Percentiles rank a stretch among this genome's conserved stretches.
phyloP scores from a whole-genome alignment of 2,888 invertebrate genomes.

The Agrotis clavis region DNA sequence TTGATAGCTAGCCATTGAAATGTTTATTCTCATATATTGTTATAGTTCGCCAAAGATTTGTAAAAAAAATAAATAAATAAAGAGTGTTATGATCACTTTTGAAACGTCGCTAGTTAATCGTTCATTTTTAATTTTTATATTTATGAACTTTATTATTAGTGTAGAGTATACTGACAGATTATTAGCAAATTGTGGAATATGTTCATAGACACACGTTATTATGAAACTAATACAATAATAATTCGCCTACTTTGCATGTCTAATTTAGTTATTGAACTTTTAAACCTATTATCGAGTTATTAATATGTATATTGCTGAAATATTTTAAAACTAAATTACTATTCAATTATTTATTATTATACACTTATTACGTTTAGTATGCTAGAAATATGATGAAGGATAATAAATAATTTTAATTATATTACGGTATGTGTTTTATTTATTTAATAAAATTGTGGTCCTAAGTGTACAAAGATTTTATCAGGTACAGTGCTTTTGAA shows the following conservation, averaged over 20 bases:
- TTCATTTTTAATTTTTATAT: conserved; percentile 77
- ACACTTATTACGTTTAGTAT: conserved; percentile 92
- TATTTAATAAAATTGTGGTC: conserved; percentile 25
- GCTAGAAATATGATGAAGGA: conserved; percentile 92
- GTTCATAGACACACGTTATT: conserved; percentile 80
- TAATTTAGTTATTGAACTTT: conserved; percentile 82
- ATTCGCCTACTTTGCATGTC: conserved; percentile 89
- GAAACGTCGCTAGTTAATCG: conserved; percentile 83
- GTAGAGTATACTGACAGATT: conserved; percentile 66
- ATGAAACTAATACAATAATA: conserved; percentile 88
- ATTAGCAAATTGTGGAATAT: conserved; percentile 72
- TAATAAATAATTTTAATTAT: conserved; percentile 92
- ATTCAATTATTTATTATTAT: conserved; percentile 92
- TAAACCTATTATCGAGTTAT: conserved; percentile 87
- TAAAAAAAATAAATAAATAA: conserved; percentile 83
- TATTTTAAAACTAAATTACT: conserved; percentile 90
- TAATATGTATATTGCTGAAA: conserved; percentile 89
- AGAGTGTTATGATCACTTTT: conserved; percentile 85
- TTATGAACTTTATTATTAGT: conserved; percentile 62
- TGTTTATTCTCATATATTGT: conserved; percentile 86
- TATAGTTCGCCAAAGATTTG: conserved; percentile 89
- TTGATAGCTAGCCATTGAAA: conserved; percentile 72
- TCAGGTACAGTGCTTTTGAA: conserved; percentile 43
- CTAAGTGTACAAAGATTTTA: conserved; percentile 20
- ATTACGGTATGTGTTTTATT: conserved; percentile 86